These are phyloP conservation scores for Isoperla grammatica DNA, from an alignment of 2,888 invertebrate genomes.

Conservation along the genomic window DNA sequence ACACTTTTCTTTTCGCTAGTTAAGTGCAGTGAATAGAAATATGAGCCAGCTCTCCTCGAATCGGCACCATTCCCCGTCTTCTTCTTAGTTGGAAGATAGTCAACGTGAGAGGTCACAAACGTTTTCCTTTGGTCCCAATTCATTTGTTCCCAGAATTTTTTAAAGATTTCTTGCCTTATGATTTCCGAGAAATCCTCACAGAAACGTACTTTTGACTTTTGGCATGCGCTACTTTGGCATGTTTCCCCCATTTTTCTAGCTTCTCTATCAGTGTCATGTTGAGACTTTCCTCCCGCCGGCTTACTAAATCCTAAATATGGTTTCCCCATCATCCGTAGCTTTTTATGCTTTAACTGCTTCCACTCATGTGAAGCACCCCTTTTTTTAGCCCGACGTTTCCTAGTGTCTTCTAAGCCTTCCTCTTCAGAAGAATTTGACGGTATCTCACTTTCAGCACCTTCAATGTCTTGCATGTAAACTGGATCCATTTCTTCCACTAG, in stretches of 20 bases:
- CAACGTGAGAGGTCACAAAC: neutral
- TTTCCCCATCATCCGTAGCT: no score
- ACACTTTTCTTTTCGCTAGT: neutral
- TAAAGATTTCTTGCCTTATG: neutral
- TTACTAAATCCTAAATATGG: conserved; percentile 1
- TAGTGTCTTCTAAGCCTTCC: no score
- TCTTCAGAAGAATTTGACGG: no score
- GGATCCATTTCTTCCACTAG: no score
- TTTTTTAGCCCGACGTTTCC: no score
- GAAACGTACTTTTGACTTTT: neutral
- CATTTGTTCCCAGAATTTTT: neutral
- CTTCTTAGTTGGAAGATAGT: neutral
- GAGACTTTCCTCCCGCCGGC: neutral
- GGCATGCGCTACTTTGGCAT: neutral
- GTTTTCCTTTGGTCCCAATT: neutral
- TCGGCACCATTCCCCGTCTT: neutral
- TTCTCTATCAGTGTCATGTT: neutral
- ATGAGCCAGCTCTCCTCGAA: neutral
- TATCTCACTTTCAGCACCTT: no score
- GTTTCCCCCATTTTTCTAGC: neutral
- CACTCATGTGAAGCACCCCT: no score
- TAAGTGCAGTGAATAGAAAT: conserved; percentile 2
- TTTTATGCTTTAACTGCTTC: no score
- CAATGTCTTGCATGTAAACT: no score
- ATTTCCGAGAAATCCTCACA: neutral